A percentile compares a stretch with the other conserved stretches of the same genome.
These are phyloP conservation scores for Anolis sagrei DNA, from an alignment of 2,113 vertebrate species.

Conservation along the genomic window DNA sequence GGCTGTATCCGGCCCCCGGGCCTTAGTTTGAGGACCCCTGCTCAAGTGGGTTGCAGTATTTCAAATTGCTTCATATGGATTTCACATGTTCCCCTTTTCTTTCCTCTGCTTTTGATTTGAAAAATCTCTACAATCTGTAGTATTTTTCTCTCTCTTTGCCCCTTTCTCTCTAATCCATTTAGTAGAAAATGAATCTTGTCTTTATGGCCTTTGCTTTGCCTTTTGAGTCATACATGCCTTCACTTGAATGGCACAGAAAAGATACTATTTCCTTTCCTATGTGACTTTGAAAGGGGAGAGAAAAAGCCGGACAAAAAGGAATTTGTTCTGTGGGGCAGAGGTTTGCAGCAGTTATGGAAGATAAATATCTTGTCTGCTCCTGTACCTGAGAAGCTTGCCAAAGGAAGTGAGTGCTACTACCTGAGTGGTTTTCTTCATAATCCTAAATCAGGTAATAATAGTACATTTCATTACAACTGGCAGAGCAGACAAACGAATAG, in stretches of 20 bases:
- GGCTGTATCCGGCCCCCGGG: no score
- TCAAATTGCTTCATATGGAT: slow-evolving; percentile 27
- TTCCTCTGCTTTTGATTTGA: slow-evolving; percentile 24
- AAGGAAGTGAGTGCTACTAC: slow-evolving; percentile 40
- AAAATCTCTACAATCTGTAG: slow-evolving; percentile 18
- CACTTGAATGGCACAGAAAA: neutral
- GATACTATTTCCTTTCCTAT: slow-evolving; percentile 24
- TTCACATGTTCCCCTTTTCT: slow-evolving; percentile 43
- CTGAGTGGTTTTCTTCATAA: slow-evolving; percentile 50
- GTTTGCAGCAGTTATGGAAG: slow-evolving; percentile 46
- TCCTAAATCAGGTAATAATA: slow-evolving; percentile 66
- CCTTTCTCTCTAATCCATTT: neutral
- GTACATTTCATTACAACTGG: slow-evolving; percentile 50
- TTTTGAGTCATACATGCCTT: slow-evolving; percentile 17
- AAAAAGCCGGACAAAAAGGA: slow-evolving; percentile 13
- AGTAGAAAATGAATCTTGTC: slow-evolving; percentile 2
- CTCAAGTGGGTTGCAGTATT: neutral
- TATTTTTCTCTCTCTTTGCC: slow-evolving; percentile 15
- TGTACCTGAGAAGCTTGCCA: slow-evolving; percentile 46
- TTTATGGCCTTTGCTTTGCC: slow-evolving; percentile 44
- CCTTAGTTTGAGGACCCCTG: no score
- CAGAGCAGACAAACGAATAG: slow-evolving; percentile 55
- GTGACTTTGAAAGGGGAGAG: slow-evolving; percentile 34
- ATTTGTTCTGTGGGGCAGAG: slow-evolving; percentile 26
- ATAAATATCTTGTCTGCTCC: slow-evolving; percentile 53